Percentiles rank a stretch among this genome's conserved stretches.
These are phyloP conservation scores for Tachina lurida DNA, from an alignment of 2,888 invertebrate genomes.

Conservation along the genomic window DNA sequence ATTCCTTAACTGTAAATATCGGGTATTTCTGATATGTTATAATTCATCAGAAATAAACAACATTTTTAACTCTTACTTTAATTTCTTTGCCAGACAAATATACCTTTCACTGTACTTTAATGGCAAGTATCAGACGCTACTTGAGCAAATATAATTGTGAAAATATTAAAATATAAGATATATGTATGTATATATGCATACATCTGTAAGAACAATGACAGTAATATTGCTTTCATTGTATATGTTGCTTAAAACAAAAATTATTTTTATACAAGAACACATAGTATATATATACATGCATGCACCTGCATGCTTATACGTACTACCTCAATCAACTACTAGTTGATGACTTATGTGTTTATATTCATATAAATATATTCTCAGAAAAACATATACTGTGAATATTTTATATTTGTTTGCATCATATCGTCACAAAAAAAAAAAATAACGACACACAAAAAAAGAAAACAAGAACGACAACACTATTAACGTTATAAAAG, in stretches of 20 bases:
- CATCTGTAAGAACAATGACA: not conserved
- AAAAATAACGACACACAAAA: constrained; percentile 2
- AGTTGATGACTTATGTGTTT: constrained; percentile 38
- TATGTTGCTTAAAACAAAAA: not conserved
- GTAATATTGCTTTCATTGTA: not conserved
- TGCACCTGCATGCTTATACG: not conserved
- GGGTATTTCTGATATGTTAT: no score
- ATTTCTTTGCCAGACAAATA: not conserved
- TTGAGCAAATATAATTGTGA: not conserved
- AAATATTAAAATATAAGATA: not conserved
- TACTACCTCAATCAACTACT: constrained; percentile 33
- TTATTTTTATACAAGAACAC: not conserved
- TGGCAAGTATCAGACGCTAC: not conserved
- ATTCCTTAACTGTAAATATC: no score
- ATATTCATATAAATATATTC: constrained; percentile 18
- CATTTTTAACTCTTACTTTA: no score
- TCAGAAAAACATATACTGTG: not conserved
- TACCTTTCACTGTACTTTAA: not conserved
- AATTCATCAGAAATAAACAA: no score
- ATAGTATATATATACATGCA: not conserved
- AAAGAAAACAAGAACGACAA: constrained; percentile 3
- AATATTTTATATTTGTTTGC: constrained; percentile 33
- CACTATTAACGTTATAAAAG: constrained; percentile 40
- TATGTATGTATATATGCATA: no score
- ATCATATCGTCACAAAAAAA: constrained; percentile 23